Percentiles rank a stretch among this genome's conserved stretches.
phyloP scores from a whole-genome alignment of 2,797 vertebrate species.

The Thalassophryne amazonica region DNA sequence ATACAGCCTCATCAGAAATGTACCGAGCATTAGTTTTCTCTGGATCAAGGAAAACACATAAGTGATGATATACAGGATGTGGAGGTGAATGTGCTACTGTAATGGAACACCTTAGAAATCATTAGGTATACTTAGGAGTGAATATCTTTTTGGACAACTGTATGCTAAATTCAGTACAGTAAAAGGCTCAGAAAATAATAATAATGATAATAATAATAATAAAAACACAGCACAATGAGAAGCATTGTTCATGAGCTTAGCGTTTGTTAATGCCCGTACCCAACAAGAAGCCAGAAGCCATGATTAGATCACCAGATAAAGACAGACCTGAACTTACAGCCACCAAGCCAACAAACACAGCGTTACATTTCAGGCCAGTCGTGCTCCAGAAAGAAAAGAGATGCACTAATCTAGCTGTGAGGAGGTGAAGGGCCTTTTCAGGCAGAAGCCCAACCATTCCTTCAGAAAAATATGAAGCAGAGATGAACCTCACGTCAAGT shows the following conservation, averaged over 20 bases:
- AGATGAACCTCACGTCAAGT: constrained; percentile 34
- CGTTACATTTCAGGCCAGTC: constrained; percentile 33
- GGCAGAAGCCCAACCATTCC: not conserved
- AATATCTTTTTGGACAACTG: constrained; percentile 4
- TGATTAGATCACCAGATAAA: constrained; percentile 29
- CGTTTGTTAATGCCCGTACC: constrained; percentile 33
- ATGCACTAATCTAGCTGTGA: constrained; percentile 15
- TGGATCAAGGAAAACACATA: not conserved
- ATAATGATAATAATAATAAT: not conserved
- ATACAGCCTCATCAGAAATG: too few relatives aligned
- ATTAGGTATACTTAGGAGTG: not conserved
- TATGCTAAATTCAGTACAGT: constrained; percentile 1
- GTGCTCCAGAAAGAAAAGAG: constrained; percentile 39
- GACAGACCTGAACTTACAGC: constrained; percentile 31
- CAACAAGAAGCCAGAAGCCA: constrained; percentile 33
- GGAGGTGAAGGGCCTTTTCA: constrained; percentile 1
- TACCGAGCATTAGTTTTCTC: too few relatives aligned
- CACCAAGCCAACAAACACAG: constrained; percentile 22
- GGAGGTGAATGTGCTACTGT: not conserved
- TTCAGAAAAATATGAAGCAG: constrained; percentile 18
- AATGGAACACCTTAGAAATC: not conserved
- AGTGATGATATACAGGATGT: not conserved
- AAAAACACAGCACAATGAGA: constrained; percentile 39
- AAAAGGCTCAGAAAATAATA: constrained; percentile 3
- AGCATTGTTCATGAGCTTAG: constrained; percentile 37